Percentiles rank a stretch among this genome's conserved stretches.
Evolutionary conservation across 1,140 invertebrate species (phyloP).

Genomic region (Nebria ingens): DNA sequence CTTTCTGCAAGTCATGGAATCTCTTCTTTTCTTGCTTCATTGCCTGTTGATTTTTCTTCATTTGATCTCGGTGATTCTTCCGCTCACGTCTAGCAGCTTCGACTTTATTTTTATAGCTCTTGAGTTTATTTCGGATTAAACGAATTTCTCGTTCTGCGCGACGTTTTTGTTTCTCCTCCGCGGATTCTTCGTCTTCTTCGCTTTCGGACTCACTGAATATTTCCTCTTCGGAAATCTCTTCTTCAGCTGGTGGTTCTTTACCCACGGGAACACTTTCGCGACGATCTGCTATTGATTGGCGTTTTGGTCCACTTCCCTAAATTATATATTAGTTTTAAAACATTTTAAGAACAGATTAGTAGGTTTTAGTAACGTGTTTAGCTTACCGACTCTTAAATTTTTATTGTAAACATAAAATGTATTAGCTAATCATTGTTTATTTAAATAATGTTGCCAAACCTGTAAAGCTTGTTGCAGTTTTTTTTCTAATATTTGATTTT

Average conservation of each 20-base stretch:
- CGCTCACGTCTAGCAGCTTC: constrained; percentile 67
- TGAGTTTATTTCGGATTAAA: constrained; percentile 64
- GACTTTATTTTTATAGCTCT: constrained; percentile 66
- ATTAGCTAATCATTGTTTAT: too few relatives aligned
- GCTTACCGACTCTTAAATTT: background rate
- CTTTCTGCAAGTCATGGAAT: constrained; percentile 67
- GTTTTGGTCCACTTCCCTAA: constrained; percentile 21
- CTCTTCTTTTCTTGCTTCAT: constrained; percentile 66
- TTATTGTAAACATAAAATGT: too few relatives aligned
- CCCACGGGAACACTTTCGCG: constrained; percentile 37
- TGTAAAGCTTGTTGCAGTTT: constrained; percentile 49
- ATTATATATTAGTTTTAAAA: too few relatives aligned
- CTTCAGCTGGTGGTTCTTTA: constrained; percentile 39
- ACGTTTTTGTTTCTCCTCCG: constrained; percentile 54
- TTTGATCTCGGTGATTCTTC: constrained; percentile 60
- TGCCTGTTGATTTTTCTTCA: constrained; percentile 66
- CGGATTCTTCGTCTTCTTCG: constrained; percentile 60
- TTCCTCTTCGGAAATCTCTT: constrained; percentile 38
- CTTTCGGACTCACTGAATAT: constrained; percentile 34
- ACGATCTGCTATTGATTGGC: constrained; percentile 31
- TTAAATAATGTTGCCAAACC: constrained; percentile 40
- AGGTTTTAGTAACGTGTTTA: too few relatives aligned
- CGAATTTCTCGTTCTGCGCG: constrained; percentile 49
- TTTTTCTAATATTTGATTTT: constrained; percentile 63
- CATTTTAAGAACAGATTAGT: too few relatives aligned